phyloP scores from a whole-genome alignment of 2,888 invertebrate genomes.

The Scaptomyza polygonia region DNA sequence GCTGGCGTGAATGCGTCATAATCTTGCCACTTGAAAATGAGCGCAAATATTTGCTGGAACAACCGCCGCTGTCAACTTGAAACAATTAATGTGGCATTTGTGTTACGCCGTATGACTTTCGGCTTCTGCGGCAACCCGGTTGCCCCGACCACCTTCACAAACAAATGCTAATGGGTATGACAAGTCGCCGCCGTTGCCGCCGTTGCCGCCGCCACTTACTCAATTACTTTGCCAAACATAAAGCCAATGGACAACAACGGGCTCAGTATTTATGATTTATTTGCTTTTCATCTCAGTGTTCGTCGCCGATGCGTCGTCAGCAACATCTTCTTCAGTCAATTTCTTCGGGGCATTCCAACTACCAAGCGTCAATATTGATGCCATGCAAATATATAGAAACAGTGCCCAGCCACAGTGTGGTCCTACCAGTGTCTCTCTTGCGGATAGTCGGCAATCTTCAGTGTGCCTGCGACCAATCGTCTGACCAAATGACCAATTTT shows the following conservation, averaged over 20 bases:
- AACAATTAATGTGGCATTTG: conserved; percentile 81
- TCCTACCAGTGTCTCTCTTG: conserved; percentile 44
- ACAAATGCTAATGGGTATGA: conserved; percentile 81
- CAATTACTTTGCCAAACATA: conserved; percentile 80
- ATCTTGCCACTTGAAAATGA: conserved; percentile 79
- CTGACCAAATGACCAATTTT: background rate
- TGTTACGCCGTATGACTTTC: conserved; percentile 79
- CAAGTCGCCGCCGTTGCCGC: conserved; percentile 59
- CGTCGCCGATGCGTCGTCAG: conserved; percentile 31
- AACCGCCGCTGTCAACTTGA: conserved; percentile 72
- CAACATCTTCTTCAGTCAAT: conserved; percentile 21
- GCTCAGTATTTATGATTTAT: conserved; percentile 79
- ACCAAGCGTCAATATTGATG: conserved; percentile 71
- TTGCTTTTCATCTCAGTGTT: conserved; percentile 39
- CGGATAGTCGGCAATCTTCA: conserved; percentile 68
- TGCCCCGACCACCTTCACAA: conserved; percentile 70
- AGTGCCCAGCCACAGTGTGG: conserved; percentile 54
- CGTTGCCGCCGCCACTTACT: conserved; percentile 66
- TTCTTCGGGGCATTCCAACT: conserved; percentile 61
- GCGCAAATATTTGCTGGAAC: conserved; percentile 68
- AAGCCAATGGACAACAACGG: conserved; percentile 43
- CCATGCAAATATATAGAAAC: conserved; percentile 66
- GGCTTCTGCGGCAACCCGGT: conserved; percentile 68
- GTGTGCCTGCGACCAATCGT: conserved; percentile 16
- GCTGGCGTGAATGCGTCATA: conserved; percentile 80